Percentiles rank a stretch among this genome's conserved stretches.
phyloP scores from a whole-genome alignment of 2,113 vertebrate genomes.

The Otolemur garnettii region DNA sequence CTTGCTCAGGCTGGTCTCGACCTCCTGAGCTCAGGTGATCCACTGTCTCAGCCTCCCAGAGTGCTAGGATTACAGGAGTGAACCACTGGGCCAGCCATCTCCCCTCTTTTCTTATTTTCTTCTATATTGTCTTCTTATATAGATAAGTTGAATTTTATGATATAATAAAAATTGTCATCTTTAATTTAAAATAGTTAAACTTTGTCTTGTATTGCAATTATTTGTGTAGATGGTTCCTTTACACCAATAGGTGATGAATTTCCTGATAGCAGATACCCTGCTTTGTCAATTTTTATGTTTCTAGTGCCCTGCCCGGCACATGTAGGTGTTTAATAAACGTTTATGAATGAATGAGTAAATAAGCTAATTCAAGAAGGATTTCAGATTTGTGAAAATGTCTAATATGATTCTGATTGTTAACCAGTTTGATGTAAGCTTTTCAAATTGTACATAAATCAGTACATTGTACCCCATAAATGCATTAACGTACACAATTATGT shows the following conservation, averaged over 20 bases:
- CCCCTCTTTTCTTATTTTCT: background rate
- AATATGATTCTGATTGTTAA: background rate
- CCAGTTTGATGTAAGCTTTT: no score
- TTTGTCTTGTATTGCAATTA: background rate
- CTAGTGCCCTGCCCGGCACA: background rate
- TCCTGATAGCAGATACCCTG: background rate
- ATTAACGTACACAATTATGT: no score
- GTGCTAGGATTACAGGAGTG: no score
- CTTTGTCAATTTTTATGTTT: background rate
- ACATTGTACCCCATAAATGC: no score
- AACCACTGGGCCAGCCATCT: no score
- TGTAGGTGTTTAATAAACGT: background rate
- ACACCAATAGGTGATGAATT: background rate
- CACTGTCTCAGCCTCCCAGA: no score
- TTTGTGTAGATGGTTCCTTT: background rate
- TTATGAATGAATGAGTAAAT: background rate
- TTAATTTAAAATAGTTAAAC: background rate
- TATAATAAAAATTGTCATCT: background rate
- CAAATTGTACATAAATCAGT: no score
- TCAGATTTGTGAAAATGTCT: background rate
- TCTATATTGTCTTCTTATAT: background rate
- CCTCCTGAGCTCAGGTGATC: no score
- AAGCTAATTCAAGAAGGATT: background rate
- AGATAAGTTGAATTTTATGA: background rate
- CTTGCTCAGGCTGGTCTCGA: no score